Percentiles rank a stretch among this genome's conserved stretches.
These are phyloP conservation scores for Neuroterus valhalla DNA, from an alignment of 1,140 invertebrate species.

Conservation along the genomic window DNA sequence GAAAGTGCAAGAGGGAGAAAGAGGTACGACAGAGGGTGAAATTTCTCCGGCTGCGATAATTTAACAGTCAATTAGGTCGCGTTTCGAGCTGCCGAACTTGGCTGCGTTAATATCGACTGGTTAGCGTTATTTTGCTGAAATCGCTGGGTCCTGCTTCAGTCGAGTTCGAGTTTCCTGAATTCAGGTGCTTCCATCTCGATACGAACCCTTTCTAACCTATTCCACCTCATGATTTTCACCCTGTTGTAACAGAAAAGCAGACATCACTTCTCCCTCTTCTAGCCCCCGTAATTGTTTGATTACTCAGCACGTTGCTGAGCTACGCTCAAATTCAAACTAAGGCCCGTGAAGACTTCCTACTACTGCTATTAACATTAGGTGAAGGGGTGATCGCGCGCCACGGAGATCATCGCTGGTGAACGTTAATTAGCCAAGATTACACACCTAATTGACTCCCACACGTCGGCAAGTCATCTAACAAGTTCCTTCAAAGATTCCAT, in stretches of 20 bases:
- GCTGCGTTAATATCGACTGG: conserved; percentile 71
- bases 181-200: conserved; percentile 50
- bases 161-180: conserved; percentile 59
- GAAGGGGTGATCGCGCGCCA: conserved; percentile 44
- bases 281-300: conserved; percentile 74
- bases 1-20: conserved; percentile 51
- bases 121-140: conserved; percentile 73
- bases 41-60: conserved; percentile 64
- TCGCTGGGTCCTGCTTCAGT: conserved; percentile 57
- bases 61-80: conserved; percentile 72
- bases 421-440: conserved; percentile 65
- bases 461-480: conserved; percentile 55
- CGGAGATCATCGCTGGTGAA: conserved; percentile 62
- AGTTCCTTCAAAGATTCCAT: too few relatives aligned
- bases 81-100: conserved; percentile 64
- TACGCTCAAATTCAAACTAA: conserved; percentile 72
- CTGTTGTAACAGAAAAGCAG: conserved; percentile 34
- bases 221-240: conserved; percentile 1
- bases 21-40: conserved; percentile 44
- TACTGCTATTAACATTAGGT: neutral
- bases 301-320: conserved; percentile 73
- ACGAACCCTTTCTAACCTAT: conserved; percentile 41
- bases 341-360: conserved; percentile 3
- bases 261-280: conserved; percentile 43
- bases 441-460: conserved; percentile 67